Conservation (phyloP, 2,113 vertebrate genomes). For the Peromyscus leucopus region DNA sequence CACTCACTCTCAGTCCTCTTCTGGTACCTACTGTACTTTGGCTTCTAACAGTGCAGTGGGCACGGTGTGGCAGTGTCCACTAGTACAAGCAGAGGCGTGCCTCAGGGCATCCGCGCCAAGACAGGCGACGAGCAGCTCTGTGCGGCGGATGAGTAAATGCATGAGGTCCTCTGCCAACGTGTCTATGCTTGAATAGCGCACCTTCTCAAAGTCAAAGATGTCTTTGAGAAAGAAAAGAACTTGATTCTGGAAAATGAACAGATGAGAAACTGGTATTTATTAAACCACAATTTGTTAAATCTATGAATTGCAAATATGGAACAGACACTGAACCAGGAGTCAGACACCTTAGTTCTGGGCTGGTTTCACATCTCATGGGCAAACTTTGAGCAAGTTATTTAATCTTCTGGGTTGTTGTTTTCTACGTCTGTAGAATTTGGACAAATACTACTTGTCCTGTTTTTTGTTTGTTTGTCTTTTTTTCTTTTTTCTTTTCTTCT, state of each 20-base stretch:
- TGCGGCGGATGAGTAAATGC: constrained; percentile 91
- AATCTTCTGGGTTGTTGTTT: neutral
- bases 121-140: constrained; percentile 91
- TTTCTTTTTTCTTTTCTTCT: too few species aligned
- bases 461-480: neutral
- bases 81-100: constrained; percentile 83
- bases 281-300: neutral
- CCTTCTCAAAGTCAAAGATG: constrained; percentile 98
- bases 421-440: constrained; percentile 32
- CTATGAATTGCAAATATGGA: neutral
- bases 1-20: neutral
- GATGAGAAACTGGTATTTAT: neutral
- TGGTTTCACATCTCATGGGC: neutral
- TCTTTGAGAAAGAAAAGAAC: constrained; percentile 97
- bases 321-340: neutral
- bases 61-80: constrained; percentile 76
- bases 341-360: neutral
- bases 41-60: constrained; percentile 87
- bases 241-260: constrained; percentile 90
- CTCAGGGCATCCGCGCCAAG: constrained; percentile 88
- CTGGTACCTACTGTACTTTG: constrained; percentile 85
- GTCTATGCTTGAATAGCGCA: constrained; percentile 93
- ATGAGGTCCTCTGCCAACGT: constrained; percentile 93
- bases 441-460: neutral
- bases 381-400: neutral